These are phyloP conservation scores for Congeria kusceri DNA, from an alignment of 2,888 invertebrate genomes.

Conservation along the genomic window DNA sequence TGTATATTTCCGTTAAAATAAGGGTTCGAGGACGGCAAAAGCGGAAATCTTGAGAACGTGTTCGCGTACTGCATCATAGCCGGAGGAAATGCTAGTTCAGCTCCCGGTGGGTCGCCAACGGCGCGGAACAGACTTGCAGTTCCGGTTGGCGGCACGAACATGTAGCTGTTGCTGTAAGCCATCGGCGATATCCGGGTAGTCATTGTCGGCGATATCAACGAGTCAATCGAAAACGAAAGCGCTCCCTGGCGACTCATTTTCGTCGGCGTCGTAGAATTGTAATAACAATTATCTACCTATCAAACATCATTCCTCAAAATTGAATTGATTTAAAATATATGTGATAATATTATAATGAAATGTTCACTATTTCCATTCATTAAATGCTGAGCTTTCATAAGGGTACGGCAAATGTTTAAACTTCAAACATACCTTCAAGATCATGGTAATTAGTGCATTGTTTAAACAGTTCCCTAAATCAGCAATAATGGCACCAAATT, in stretches of 20 bases:
- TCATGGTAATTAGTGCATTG: constrained; percentile 28
- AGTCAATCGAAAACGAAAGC: constrained; percentile 75
- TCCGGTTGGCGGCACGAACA: constrained; percentile 68
- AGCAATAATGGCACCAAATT: constrained; percentile 28
- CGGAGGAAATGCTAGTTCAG: constrained; percentile 34
- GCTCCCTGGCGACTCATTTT: constrained; percentile 69
- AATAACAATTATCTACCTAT: background rate
- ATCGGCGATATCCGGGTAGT: constrained; percentile 66
- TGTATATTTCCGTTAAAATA: constrained; percentile 28
- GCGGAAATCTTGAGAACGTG: constrained; percentile 32
- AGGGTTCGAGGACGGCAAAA: constrained; percentile 14
- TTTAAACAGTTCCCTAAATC: constrained; percentile 24
- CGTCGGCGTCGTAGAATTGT: background rate
- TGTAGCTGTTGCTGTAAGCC: constrained; percentile 65
- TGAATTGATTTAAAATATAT: too few relatives aligned
- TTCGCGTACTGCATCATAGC: constrained; percentile 41
- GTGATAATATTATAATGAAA: too few relatives aligned
- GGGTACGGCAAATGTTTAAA: too few relatives aligned
- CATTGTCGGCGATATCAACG: constrained; percentile 69
- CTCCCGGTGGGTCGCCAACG: constrained; percentile 2
- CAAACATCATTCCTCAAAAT: too few relatives aligned
- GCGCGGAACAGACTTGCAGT: background rate
- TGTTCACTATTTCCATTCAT: too few relatives aligned
- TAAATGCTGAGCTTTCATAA: too few relatives aligned
- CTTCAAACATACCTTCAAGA: background rate